These are phyloP conservation scores for Bursaphelenchus okinawaensis DNA, from an alignment of 2,888 invertebrate species.

Conservation along the genomic window DNA sequence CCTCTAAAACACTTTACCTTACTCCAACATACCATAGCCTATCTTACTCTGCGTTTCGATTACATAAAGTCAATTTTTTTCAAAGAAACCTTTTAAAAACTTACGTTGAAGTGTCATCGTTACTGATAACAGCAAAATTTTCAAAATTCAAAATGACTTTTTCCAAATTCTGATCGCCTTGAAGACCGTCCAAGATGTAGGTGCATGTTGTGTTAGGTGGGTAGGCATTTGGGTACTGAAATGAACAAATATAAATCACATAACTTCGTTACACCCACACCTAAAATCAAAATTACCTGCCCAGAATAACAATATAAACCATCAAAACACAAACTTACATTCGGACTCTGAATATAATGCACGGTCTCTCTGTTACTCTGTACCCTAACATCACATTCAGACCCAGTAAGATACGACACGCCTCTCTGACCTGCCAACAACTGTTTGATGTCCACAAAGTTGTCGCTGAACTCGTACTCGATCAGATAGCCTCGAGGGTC, in stretches of 20 bases:
- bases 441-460: slow-evolving; percentile 94
- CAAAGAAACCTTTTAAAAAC: neutral
- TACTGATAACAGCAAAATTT: slow-evolving; percentile 38
- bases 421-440: slow-evolving; percentile 39
- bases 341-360: slow-evolving; percentile 60
- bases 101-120: slow-evolving; percentile 6
- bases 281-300: neutral
- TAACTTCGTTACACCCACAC: neutral
- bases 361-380: slow-evolving; percentile 58
- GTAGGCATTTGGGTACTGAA: slow-evolving; percentile 58
- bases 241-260: neutral
- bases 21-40: too few species aligned
- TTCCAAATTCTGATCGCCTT: slow-evolving; percentile 66
- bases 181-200: slow-evolving; percentile 72
- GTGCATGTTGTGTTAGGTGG: slow-evolving; percentile 61
- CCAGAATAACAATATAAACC: neutral
- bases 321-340: slow-evolving; percentile 30
- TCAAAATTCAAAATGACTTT: slow-evolving; percentile 50
- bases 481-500: slow-evolving; percentile 71
- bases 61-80: too few species aligned
- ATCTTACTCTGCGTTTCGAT: too few species aligned
- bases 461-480: slow-evolving; percentile 94
- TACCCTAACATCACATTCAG: slow-evolving; percentile 74
- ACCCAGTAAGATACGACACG: slow-evolving; percentile 42
- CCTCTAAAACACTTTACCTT: too few species aligned